Percentiles rank a stretch among this genome's conserved stretches.
phyloP scores from a whole-genome alignment of 1,140 invertebrate genomes.

The Meloidogyne chitwoodi region DNA sequence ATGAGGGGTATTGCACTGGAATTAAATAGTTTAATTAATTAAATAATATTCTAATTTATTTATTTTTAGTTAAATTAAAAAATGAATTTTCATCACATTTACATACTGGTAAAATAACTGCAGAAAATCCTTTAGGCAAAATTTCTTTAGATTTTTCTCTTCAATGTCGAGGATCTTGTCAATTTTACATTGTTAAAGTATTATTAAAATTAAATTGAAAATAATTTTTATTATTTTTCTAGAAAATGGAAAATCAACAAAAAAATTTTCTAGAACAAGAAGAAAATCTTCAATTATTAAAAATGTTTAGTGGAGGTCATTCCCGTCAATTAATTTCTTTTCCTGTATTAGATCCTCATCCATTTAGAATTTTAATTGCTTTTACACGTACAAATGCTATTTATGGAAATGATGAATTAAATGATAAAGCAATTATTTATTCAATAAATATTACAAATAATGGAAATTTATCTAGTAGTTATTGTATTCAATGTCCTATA shows the following conservation, averaged over 20 bases:
- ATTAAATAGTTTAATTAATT: slow-evolving; percentile 23
- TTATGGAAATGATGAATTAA: slow-evolving; percentile 35
- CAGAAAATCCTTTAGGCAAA: slow-evolving; percentile 44
- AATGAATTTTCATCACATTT: slow-evolving; percentile 54
- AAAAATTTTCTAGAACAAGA: neutral
- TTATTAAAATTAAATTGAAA: neutral
- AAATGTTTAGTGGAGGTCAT: slow-evolving; percentile 61
- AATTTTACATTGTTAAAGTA: slow-evolving; percentile 61
- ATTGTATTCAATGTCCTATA: slow-evolving; percentile 65
- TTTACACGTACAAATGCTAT: slow-evolving; percentile 63
- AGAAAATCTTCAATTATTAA: slow-evolving; percentile 40
- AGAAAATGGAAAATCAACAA: neutral
- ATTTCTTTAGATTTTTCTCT: slow-evolving; percentile 43
- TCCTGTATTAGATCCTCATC: slow-evolving; percentile 62
- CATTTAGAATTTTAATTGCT: slow-evolving; percentile 66
- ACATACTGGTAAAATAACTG: slow-evolving; percentile 19
- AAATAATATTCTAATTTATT: neutral
- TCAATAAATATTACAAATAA: slow-evolving; percentile 68
- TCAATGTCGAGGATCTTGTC: slow-evolving; percentile 53
- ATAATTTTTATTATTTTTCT: slow-evolving; percentile 4
- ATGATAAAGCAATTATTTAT: slow-evolving; percentile 63
- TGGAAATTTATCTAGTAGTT: slow-evolving; percentile 64
- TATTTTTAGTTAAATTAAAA: slow-evolving; percentile 30
- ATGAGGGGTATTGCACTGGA: slow-evolving; percentile 59
- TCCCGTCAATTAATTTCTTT: slow-evolving; percentile 60